Conservation (phyloP, 2,113 vertebrate species). For the Aspidoscelis tigris region DNA sequence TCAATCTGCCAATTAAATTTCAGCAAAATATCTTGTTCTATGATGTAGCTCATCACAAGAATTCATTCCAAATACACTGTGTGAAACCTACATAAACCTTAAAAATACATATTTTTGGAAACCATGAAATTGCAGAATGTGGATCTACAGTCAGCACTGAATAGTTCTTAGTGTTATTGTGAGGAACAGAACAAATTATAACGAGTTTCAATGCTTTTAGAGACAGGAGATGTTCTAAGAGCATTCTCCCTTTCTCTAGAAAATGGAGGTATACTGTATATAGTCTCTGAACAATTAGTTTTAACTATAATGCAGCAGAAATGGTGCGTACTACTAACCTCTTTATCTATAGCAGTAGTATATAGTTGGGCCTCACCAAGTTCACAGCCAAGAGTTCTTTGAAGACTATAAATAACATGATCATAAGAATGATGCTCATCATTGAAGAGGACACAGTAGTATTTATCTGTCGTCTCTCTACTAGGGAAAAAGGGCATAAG, state of each 20-base stretch:
- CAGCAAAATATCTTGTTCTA: background rate
- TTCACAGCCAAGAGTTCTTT: slow-evolving; percentile 90
- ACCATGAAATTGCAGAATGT: background rate
- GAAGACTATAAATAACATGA: slow-evolving; percentile 95
- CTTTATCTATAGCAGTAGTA: slow-evolving; percentile 93
- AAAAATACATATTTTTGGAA: background rate
- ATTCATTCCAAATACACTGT: background rate
- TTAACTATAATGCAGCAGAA: background rate
- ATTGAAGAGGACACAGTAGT: slow-evolving; percentile 96
- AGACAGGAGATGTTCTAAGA: background rate
- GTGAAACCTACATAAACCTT: background rate
- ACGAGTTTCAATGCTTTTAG: background rate
- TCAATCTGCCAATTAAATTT: background rate
- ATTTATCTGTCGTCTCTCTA: slow-evolving; percentile 82
- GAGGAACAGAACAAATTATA: background rate
- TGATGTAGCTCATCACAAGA: background rate
- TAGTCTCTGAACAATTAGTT: background rate
- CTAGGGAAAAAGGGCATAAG: slow-evolving; percentile 49
- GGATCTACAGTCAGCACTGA: background rate
- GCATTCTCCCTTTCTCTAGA: background rate
- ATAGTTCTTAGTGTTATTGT: background rate
- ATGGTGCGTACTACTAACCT: slow-evolving; percentile 79
- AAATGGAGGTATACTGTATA: background rate
- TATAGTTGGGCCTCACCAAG: slow-evolving; percentile 87
- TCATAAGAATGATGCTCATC: slow-evolving; percentile 98